Conservation (phyloP, 2,888 invertebrate genomes). For the Coleophora flavipennella region DNA sequence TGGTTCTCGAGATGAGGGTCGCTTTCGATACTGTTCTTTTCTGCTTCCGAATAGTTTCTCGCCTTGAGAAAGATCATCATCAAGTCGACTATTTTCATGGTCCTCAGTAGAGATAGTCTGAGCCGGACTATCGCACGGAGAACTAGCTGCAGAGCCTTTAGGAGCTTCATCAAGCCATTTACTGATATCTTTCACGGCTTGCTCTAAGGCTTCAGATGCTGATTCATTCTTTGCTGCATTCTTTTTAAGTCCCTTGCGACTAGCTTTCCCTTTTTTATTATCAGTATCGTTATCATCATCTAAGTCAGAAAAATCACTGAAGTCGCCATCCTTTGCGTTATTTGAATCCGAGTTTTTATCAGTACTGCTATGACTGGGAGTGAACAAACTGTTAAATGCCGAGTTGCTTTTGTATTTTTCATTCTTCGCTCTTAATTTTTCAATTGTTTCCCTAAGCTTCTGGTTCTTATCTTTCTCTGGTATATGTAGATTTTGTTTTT, state of each 20-base stretch:
- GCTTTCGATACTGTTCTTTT: constrained; percentile 65
- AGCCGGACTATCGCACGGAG: constrained; percentile 85
- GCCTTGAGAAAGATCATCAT: constrained; percentile 51
- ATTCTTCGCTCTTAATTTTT: constrained; percentile 76
- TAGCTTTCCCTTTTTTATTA: constrained; percentile 33
- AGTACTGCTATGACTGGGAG: constrained; percentile 30
- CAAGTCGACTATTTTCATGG: constrained; percentile 57
- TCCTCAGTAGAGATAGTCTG: constrained; percentile 77
- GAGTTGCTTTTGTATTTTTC: constrained; percentile 62
- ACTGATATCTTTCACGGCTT: constrained; percentile 88
- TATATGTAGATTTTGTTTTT: constrained; percentile 41
- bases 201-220: constrained; percentile 70
- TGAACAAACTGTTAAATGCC: constrained; percentile 44
- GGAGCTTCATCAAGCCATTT: constrained; percentile 92
- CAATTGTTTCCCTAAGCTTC: constrained; percentile 72
- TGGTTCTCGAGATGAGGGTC: constrained; percentile 53
- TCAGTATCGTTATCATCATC: constrained; percentile 29
- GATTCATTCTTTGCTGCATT: constrained; percentile 68
- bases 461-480: constrained; percentile 66
- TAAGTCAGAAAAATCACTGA: constrained; percentile 21
- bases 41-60: constrained; percentile 41
- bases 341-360: constrained; percentile 30
- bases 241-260: constrained; percentile 54
- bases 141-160: constrained; percentile 81
- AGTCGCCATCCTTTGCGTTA: constrained; percentile 26